Conservation (phyloP, 2,797 vertebrate genomes). For the Crypturellus tataupa region DNA sequence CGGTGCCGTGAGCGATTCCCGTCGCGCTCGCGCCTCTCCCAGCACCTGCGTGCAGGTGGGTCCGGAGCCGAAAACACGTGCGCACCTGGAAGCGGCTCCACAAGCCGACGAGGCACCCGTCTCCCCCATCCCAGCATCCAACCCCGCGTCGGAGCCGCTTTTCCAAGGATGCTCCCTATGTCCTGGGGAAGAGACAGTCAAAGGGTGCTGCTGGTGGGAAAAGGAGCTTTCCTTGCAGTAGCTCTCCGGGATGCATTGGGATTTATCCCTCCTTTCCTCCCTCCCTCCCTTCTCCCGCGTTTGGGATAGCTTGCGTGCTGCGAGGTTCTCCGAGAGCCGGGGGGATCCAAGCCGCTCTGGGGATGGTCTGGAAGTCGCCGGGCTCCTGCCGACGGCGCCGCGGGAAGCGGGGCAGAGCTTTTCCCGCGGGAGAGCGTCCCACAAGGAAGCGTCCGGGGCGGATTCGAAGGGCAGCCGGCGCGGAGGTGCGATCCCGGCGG, state of each 20-base stretch:
- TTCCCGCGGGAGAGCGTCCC: neutral
- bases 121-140: too few relatives aligned
- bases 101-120: too few relatives aligned
- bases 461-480: neutral
- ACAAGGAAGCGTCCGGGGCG: neutral
- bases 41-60: neutral
- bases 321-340: constrained; percentile 28
- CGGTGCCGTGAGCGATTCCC: too few relatives aligned
- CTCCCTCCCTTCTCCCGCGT: neutral
- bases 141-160: neutral
- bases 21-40: neutral
- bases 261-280: constrained; percentile 12
- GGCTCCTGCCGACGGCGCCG: constrained; percentile 7
- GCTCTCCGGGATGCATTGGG: neutral
- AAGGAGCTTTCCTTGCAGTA: neutral
- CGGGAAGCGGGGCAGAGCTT: constrained; percentile 45
- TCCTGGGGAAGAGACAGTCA: neutral
- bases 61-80: neutral
- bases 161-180: neutral
- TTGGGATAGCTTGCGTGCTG: constrained; percentile 5
- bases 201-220: neutral
- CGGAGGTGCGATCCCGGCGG: neutral
- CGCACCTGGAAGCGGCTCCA: fast-evolving
- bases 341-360: constrained; percentile 52
- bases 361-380: constrained; percentile 51